Percentiles rank a stretch among this genome's conserved stretches.
Conservation (phyloP, 2,113 vertebrate genomes). For the Oreochromis aureus region DNA sequence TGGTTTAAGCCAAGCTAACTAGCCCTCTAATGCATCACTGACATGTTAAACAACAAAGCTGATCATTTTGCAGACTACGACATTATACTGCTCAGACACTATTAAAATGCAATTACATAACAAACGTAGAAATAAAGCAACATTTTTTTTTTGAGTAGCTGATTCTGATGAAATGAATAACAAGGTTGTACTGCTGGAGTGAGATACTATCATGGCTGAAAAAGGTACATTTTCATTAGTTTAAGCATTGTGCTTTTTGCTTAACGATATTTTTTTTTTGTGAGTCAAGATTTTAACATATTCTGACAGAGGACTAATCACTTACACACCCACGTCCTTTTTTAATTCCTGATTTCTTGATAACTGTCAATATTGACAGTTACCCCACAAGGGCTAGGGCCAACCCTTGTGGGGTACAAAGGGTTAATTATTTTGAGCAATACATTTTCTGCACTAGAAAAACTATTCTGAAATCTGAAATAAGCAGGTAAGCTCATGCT, state of each 20-base stretch:
- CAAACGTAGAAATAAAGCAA: neutral
- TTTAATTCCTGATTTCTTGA: neutral
- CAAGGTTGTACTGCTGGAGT: neutral
- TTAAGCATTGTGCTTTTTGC: neutral
- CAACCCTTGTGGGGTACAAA: neutral
- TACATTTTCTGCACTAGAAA: neutral
- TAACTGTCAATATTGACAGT: neutral
- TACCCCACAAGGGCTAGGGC: neutral
- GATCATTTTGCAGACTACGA: neutral
- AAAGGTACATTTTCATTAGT: neutral
- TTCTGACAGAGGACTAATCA: neutral
- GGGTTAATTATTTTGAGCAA: neutral
- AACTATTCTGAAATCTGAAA: neutral
- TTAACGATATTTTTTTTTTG: neutral
- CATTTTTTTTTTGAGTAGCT: neutral
- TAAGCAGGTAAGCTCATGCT: too few species aligned
- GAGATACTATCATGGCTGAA: neutral
- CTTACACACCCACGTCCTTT: neutral
- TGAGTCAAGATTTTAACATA: neutral
- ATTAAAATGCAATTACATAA: neutral
- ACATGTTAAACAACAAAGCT: neutral
- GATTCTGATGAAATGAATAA: neutral
- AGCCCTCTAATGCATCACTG: neutral
- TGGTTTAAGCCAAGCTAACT: neutral
- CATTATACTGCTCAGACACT: neutral